Conservation (phyloP, 2,888 invertebrate genomes). For the Deilephila porcellus region DNA sequence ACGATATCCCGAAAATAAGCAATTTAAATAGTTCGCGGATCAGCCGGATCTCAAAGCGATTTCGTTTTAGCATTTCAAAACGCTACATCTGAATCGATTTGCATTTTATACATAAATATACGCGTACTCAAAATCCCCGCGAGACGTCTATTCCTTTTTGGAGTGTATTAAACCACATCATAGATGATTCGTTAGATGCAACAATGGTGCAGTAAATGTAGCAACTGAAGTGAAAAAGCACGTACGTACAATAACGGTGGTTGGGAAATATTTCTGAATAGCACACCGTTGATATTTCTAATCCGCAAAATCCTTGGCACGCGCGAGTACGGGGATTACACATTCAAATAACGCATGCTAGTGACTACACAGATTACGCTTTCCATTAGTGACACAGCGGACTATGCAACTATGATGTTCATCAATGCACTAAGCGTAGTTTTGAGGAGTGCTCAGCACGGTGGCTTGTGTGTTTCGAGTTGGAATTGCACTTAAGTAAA, state of each 20-base stretch:
- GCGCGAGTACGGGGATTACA: slow-evolving; percentile 63
- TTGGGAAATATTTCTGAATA: slow-evolving; percentile 55
- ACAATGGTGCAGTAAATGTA: not conserved
- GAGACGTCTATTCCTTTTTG: not conserved
- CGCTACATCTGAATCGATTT: slow-evolving; percentile 8
- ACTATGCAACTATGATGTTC: slow-evolving; percentile 43
- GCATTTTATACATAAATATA: slow-evolving; percentile 2
- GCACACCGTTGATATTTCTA: slow-evolving; percentile 60
- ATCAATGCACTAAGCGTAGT: slow-evolving; percentile 42
- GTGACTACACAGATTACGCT: slow-evolving; percentile 47
- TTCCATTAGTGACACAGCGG: slow-evolving; percentile 52
- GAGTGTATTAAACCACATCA: not conserved
- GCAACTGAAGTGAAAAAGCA: slow-evolving; percentile 43
- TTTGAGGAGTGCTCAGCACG: slow-evolving; percentile 48
- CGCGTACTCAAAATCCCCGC: not conserved
- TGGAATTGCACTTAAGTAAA: slow-evolving; percentile 64
- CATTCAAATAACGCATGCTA: slow-evolving; percentile 69
- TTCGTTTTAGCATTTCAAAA: slow-evolving; percentile 11
- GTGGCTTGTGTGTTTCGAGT: slow-evolving; percentile 53
- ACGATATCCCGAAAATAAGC: not conserved
- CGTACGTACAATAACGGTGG: slow-evolving; percentile 50
- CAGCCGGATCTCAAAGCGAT: not conserved
- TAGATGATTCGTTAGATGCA: slow-evolving; percentile 11
- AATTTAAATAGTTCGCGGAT: not conserved
- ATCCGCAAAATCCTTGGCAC: slow-evolving; percentile 72